phyloP scores from a whole-genome alignment of 1,140 invertebrate genomes.

The Nephila pilipes region DNA sequence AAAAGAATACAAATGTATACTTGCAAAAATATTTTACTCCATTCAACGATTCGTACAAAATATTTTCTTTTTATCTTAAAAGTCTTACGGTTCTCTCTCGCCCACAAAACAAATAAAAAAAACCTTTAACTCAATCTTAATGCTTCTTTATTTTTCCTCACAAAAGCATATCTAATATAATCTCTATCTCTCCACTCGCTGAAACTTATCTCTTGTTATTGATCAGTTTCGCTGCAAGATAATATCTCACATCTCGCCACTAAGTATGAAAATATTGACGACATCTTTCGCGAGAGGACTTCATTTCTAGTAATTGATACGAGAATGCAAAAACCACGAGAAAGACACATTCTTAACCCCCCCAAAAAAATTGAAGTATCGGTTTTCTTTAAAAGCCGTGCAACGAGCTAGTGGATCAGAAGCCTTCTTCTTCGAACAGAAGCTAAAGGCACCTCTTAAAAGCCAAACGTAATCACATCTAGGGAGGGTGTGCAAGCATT shows the following conservation, averaged over 20 bases:
- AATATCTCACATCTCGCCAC: not conserved
- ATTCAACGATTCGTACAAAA: not conserved
- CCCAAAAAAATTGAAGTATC: constrained; percentile 31
- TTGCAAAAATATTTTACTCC: not conserved
- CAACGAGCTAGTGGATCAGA: not conserved
- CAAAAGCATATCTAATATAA: not conserved
- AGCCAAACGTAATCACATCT: constrained; percentile 31
- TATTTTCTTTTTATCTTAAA: not conserved
- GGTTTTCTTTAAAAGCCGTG: constrained; percentile 71
- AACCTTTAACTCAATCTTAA: constrained; percentile 5
- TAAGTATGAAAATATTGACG: constrained; percentile 32
- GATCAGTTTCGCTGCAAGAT: not conserved
- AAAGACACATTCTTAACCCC: not conserved
- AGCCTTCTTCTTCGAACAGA: not conserved
- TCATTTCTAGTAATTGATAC: constrained; percentile 51
- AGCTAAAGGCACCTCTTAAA: not conserved
- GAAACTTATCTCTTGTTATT: constrained; percentile 20
- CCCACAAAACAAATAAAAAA: not conserved
- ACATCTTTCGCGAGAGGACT: not conserved
- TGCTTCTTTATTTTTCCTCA: not conserved
- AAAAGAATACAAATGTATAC: too few species aligned
- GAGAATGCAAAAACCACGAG: constrained; percentile 18
- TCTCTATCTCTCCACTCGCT: not conserved
- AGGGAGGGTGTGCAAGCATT: not conserved
- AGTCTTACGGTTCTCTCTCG: not conserved